Conservation (phyloP, 2,888 invertebrate species). For the Pedicia rivosa region DNA sequence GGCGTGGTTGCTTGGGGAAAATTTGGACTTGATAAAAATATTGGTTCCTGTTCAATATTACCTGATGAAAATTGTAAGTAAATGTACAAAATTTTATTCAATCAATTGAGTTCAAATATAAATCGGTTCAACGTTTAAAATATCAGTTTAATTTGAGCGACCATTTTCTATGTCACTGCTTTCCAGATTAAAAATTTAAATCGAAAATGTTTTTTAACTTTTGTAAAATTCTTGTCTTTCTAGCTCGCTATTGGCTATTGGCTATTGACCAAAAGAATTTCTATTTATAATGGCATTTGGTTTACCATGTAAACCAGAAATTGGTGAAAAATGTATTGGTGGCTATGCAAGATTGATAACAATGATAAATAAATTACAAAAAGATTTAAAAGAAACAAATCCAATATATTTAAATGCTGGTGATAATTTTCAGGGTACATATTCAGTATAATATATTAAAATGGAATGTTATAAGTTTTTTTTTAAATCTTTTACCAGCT, state of each 20-base stretch:
- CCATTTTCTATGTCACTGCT: too few species aligned
- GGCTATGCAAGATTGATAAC: slow-evolving; percentile 50
- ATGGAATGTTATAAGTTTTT: slow-evolving; percentile 56
- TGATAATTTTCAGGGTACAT: slow-evolving; percentile 70
- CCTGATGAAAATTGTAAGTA: slow-evolving; percentile 43
- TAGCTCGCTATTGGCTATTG: too few species aligned
- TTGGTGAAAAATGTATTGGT: slow-evolving; percentile 40
- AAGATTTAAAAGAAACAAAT: slow-evolving; percentile 31
- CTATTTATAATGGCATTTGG: slow-evolving; percentile 76
- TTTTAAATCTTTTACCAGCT: slow-evolving; percentile 58
- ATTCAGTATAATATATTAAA: slow-evolving; percentile 67
- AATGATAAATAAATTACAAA: slow-evolving; percentile 33
- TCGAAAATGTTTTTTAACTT: too few species aligned
- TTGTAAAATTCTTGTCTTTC: too few species aligned
- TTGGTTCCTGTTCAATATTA: slow-evolving; percentile 70
- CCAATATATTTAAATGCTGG: slow-evolving; percentile 64
- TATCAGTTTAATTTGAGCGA: too few species aligned
- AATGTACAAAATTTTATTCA: too few species aligned
- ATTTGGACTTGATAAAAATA: slow-evolving; percentile 58
- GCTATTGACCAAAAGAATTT: slow-evolving; percentile 61
- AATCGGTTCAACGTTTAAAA: too few species aligned
- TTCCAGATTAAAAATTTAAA: too few species aligned
- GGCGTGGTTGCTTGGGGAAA: slow-evolving; percentile 67
- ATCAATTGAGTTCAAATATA: too few species aligned
- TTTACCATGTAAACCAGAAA: slow-evolving; percentile 43